Evolutionary conservation across 2,113 vertebrate genomes (phyloP).

Genomic region (Echinops telfairi): DNA sequence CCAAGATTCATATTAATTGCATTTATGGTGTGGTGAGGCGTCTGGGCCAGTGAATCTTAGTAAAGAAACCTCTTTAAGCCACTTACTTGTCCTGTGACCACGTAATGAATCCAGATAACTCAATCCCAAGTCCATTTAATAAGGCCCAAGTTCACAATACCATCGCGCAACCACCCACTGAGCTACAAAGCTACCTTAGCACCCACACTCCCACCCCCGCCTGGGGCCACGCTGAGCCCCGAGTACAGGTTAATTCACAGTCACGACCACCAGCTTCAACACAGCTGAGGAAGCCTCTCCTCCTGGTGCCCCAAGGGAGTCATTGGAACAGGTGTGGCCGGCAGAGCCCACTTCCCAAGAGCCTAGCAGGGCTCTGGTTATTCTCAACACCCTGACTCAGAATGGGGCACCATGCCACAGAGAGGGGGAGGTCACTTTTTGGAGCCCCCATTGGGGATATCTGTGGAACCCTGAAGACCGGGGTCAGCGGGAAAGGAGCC

Average conservation of each 20-base stretch:
- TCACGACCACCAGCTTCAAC: not conserved
- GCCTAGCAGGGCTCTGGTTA: not conserved
- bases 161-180: accelerated
- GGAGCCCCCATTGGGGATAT: not conserved
- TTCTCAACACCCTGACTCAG: not conserved
- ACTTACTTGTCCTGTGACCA: not conserved
- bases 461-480: no score
- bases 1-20: not conserved
- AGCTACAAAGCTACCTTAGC: not conserved
- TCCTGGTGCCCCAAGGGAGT: not conserved
- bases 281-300: not conserved
- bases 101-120: not conserved
- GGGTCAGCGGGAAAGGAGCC: no score
- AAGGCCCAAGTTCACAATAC: not conserved
- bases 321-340: not conserved
- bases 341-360: not conserved
- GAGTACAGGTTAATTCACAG: not conserved
- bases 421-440: not conserved
- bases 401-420: not conserved
- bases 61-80: not conserved
- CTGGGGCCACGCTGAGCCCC: not conserved
- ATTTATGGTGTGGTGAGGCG: not conserved
- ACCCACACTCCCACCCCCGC: not conserved
- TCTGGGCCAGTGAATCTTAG: not conserved
- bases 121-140: not conserved